Evolutionary conservation across 2,888 invertebrate species (phyloP), one percentile per base, ranked within the genome.

Genomic region (Cacoxenus indagator): DNA sequence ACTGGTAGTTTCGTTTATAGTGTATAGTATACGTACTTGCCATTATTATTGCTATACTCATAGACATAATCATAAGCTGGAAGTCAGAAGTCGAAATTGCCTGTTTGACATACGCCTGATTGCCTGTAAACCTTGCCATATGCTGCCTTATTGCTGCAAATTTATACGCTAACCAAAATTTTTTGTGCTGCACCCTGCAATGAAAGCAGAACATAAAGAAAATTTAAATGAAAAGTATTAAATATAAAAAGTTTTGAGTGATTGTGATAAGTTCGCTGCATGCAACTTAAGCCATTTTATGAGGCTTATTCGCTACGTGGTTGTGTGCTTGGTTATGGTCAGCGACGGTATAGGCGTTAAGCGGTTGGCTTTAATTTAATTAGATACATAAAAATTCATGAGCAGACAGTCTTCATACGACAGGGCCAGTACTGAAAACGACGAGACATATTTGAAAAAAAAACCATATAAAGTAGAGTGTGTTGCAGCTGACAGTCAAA

Each of bases 331-430:
- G 37, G 69, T 31, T 69, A 51, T 72, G 64, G 68, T 65, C 66
- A 70, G 78, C 78, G 73, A 77, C 72, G 76, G 76, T 78, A 73
- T 83, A 4, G 22, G 8, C 14, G 14, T 37, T 48, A 8, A 19
- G 17, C 22, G 48, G n/a, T n/a, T 45, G 61, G 24, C 85, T 85
- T 85, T 85, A 84, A 84, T 84, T 84, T 85, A 84, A 85, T 82
- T 81, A 83, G 84, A 76, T 73, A 76, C 73, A 75, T 71, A 83
- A 80, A 82, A 65, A 26, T 48, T 46, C 64, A 6, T n/a, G 64
- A n/a, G n/a, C n/a, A n/a, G n/a, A n/a, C n/a, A n/a, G n/a, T n/a
- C n/a, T n/a, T n/a, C n/a, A n/a, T n/a, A n/a, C n/a, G n/a, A n/a
- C n/a, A n/a, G n/a, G n/a, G n/a, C n/a, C n/a, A n/a, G n/a, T n/a